Evolutionary conservation across 2,113 vertebrate genomes (phyloP), one percentile per base, ranked within the genome.

Genomic region (Clarias macrocephalus): DNA sequence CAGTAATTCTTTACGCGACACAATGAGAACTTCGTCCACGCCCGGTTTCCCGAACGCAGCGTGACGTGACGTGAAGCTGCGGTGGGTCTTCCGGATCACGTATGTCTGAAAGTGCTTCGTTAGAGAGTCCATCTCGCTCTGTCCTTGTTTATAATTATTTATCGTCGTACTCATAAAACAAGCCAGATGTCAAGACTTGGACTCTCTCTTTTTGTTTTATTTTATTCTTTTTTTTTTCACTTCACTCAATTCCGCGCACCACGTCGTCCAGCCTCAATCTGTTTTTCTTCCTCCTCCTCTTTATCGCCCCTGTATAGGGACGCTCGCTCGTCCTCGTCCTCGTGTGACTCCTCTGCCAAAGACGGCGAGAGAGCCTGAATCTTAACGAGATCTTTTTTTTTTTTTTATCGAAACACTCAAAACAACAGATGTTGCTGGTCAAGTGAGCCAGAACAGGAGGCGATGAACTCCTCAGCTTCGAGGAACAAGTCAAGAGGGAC

Each of bases 351-450:
- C 80, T 48, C 42, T 59, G 33, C 68, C 79, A 72, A 54, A 54
- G 57, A 33, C 42, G 16, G 10, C 25, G 3, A 15, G 52, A 54
- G 79, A 75, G 70, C 42, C 25, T 52, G 86, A 63, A 57, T 88
- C 85, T 82, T 85, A 87, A 85, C 80, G 9, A 85, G 70, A 30
- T 48, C 6, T 80, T 80, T 59, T 68, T 68, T 65, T 23, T 30
- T 23, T 84, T 83, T 86, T 88, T 73, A 88, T 83, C 42, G 56
- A 56, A 83, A 63, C 85, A 77, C 86, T 89, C 42, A 85, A 88
- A 88, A 83, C 73, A 88, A 72, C 88, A 89, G 80, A 88, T 88
- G 86, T 63, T 88, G 60, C 72, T 66, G 73, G 68, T 85, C 83
- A 85, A 62, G 30, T 77, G 42, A 52, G 70, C 75, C 62, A 70